Base-by-base conservation (phyloP, 2,113 vertebrate genomes). In the Dunckerocampus dactyliophorus region DNA sequence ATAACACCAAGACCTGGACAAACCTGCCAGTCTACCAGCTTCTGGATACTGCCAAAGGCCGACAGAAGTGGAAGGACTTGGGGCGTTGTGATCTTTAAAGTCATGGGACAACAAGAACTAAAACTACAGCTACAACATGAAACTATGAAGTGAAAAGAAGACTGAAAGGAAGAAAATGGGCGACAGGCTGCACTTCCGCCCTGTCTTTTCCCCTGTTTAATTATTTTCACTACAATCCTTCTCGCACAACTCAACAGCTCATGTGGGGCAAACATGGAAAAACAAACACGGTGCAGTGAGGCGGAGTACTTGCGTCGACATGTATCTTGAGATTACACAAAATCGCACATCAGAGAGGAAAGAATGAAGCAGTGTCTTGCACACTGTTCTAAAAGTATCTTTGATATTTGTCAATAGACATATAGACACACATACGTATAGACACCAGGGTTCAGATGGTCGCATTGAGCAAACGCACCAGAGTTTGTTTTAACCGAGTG, bases 311-410 rank as follows among this genome's bases (percentile, higher is more conserved):
- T 21, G 12, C 19, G 11, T 50, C 48, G 37, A 49, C 42, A 39
- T 31, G 53, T 60, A n/a, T 62, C 48, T 37, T 8, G 46, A 50
- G 58, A 52, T 64, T 43, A 55, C 52, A 45, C 55, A 22, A 51
- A 16, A 70, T 34, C 49, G 62, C 39, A 65, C 53, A 51, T 53
- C 24, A 53, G 50, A 71, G 53, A 74, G 52, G 54, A 52, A n/a
- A 42, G 34, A 20, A 42, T 39, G 19, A 19, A 39, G 34, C 34
- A 39, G 19, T 39, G 52, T 42, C 53, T 42, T 28, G 39, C 53
- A 6, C 15, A 34, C 31, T 14, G 53, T 56, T 56, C 37, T 56
- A 39, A 56, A 56, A 42, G 39, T 14, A 39, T 15, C 28, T 42
- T 56, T 39, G 52, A 34, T 34, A n/a, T 28, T n/a, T 3, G 53